Evolutionary conservation across 2,797 vertebrate species (phyloP), one percentile per base, ranked within the genome.

Genomic region (Apogon talboti): DNA sequence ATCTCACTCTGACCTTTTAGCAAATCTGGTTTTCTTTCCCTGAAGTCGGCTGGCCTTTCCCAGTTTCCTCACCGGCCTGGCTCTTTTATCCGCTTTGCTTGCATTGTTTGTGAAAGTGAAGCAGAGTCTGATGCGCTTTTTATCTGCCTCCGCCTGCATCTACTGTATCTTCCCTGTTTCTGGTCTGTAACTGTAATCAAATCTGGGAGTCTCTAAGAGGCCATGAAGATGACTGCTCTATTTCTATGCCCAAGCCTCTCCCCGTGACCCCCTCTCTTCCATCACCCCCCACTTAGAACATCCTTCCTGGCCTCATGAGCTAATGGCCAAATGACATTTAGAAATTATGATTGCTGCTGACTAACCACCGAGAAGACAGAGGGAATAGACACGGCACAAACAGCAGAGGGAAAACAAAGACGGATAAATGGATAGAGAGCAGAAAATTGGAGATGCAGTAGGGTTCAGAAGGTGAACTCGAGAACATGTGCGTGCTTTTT

Each of bases 301-400:
- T 85, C 67, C 83, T 74, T 83, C 70, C 81, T 66, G 80, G 64
- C 61, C 76, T 61, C 15, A 14, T 60, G 51, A 76, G 65, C 77
- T 79, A 76, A 88, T 76, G 78, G 65, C 69, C 68, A 86, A 74
- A 85, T 86, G 81, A 88, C 86, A 87, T 89, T 90, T 86, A 66
- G 57, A 79, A 73, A 75, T 76, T 52, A 80, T 49, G 50, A 78
- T 70, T 58, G 67, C 51, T 66, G 67, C 77, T 66, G 81, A 28
- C 33, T 35, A 35, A 81, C 50, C 69, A 64, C 44, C 15, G 12
- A 42, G 57, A 64, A 14, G 71, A 71, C 16, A 54, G 45, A 68
- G 66, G 42, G 35, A 55, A 56, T 11, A 50, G 63, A 75, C 10
- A 19, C 43, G 33, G 55, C 43, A 30, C 66, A 56, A 61, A 74